Base-by-base conservation (phyloP, 2,888 invertebrate species). In the Drosophila merina region DNA sequence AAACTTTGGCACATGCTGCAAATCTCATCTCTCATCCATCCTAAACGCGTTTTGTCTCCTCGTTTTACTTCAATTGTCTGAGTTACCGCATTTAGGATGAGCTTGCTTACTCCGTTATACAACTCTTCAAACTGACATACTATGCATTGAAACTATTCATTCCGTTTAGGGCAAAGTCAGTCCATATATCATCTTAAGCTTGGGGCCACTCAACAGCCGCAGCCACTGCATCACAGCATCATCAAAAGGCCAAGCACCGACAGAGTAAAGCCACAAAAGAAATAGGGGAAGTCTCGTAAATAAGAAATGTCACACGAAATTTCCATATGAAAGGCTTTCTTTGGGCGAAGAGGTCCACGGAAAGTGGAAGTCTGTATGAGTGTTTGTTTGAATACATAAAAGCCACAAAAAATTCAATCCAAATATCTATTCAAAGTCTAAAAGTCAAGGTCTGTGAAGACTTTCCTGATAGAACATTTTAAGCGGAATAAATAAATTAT, bases 271-370 rank as follows among this genome's bases (percentile, higher is more conserved):
- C n/a, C 66, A 42, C 64, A 70, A 77, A 67, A 59, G 68, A 71
- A 70, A 80, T 67, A 57, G 36, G 60, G 68, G 67, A 58, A 75
- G 69, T 59, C 63, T 78, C 72, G 77, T 86, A 84, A 81, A 87
- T 75, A 87, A 87, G 58, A 85, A 85, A 72, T 78, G 87, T 74
- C 81, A 73, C 68, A 84, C 72, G 64, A 69, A 86, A 86, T 80
- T 86, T 74, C 84, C 71, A 68, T 78, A 86, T 58, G 72, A 76
- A 83, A 86, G 75, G 64, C 76, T 69, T 62, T 62, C 47, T 28
- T 33, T 40, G 14, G 49, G n/a, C 7, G n/a, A 45, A 44, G 38
- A 56, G 31, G 38, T 25, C 30, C 14, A 4, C 40, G 9, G 51
- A 69, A 58, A 71, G 38, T 59, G 49, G 45, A 57, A 58, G 55